A percentile compares a stretch with the other conserved stretches of the same genome.
These are phyloP conservation scores for Enteromius trimaculatus DNA, from an alignment of 2,797 vertebrate genomes.

Conservation along the genomic window DNA sequence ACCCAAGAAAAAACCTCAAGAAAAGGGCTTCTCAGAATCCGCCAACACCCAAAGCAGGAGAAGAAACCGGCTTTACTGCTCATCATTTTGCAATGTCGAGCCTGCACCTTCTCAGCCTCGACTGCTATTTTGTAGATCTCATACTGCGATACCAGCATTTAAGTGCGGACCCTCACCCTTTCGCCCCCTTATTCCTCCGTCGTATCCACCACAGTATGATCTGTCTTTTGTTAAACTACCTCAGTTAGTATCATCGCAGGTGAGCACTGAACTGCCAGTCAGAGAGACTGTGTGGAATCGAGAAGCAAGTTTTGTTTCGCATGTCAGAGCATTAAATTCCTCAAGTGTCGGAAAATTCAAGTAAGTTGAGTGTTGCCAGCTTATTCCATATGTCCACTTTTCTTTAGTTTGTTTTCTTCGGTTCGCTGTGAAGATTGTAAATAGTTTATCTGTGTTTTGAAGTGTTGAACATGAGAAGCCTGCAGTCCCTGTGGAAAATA, in stretches of 20 bases:
- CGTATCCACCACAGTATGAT: conserved; percentile 45
- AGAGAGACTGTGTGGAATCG: conserved; percentile 68
- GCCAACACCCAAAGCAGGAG: background rate
- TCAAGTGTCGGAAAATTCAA: conserved; percentile 57
- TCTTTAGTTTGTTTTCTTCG: background rate
- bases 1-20: conserved; percentile 30
- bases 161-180: conserved; percentile 42
- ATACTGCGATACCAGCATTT: conserved; percentile 27
- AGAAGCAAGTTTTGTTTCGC: conserved; percentile 69
- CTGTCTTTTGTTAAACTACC: conserved; percentile 73
- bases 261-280: conserved; percentile 64
- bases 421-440: background rate
- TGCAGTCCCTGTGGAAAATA: conserved; percentile 40
- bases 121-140: conserved; percentile 26
- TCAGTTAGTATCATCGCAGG: conserved; percentile 68
- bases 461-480: conserved; percentile 42
- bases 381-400: background rate
- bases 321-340: conserved; percentile 48
- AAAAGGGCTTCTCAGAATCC: background rate
- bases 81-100: conserved; percentile 3
- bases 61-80: background rate
- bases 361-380: background rate
- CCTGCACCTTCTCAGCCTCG: conserved; percentile 58
- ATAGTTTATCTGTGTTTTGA: conserved; percentile 41
- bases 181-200: background rate